These are phyloP conservation scores for Psilopogon haemacephalus DNA, from an alignment of 2,113 vertebrate species.

Conservation along the genomic window DNA sequence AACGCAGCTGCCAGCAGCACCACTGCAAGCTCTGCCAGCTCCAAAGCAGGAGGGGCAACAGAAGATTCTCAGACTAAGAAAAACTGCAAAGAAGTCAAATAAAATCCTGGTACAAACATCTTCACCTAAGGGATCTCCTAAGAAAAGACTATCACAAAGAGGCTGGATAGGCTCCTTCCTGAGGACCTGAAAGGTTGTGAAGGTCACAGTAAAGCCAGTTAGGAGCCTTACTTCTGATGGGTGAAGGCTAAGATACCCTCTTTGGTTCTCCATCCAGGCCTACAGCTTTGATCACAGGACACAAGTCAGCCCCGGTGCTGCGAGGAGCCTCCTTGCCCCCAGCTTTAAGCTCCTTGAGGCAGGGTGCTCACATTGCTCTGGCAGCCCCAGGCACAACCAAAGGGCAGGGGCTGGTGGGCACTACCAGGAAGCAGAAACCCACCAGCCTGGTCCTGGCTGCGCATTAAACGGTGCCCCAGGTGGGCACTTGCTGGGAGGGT, in stretches of 20 bases:
- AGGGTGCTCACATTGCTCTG: neutral
- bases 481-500: neutral
- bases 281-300: neutral
- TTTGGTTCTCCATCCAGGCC: neutral
- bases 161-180: neutral
- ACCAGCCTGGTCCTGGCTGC: neutral
- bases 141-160: neutral
- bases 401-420: neutral
- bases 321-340: rapidly evolving
- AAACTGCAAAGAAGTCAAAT: neutral
- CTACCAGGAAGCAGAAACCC: neutral
- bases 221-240: rapidly evolving
- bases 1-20: neutral
- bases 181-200: neutral
- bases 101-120: neutral
- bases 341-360: neutral
- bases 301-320: neutral
- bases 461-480: neutral
- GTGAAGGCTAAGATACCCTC: neutral
- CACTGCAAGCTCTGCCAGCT: neutral
- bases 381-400: rapidly evolving
- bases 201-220: neutral
- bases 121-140: neutral
- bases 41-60: neutral
- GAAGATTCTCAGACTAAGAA: rapidly evolving